Evolutionary conservation across 2,113 vertebrate genomes (phyloP), one percentile per base, ranked within the genome.

Genomic region (Proterorhinus semilunaris): DNA sequence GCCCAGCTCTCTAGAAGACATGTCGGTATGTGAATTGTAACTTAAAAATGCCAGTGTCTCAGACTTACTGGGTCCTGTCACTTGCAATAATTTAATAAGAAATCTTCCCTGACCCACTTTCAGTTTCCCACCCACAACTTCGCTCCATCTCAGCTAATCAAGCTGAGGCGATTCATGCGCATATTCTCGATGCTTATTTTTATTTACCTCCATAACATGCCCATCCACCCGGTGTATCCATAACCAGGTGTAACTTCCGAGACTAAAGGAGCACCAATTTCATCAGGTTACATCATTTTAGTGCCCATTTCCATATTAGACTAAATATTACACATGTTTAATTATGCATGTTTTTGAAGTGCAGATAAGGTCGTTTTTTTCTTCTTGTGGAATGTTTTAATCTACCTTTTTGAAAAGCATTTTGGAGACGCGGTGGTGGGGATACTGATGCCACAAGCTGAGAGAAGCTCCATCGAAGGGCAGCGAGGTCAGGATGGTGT

Each of bases 351-450:
- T 27, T 42, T 58, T 11, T 58, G 55, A 36, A 42, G 21, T 58
- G 55, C 55, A 58, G 21, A 58, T 58, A 36, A 58, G 55, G 21
- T 58, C 13, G 21, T 36, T 42, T 12, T 47, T 47, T 7, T 47
- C 10, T 10, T 7, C 10, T 42, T 58, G 7, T 45, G 58, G 43
- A 61, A 5, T 42, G 9, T n/a, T 61, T 61, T 61, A 12, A 61
- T 61, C 58, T 42, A 61, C 42, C 42, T 45, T 61, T 61, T 16
- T 44, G 58, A 45, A 61, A 61, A 44, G 42, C 15, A 45, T n/a
- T 61, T 61, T n/a, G 58, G 58, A 61, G 58, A 45, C 8, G 58
- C 45, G 58, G 58, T 10, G 58, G 42, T 61, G 11, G 12, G 58
- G 45, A 16, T 45, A 45, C 42, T 61, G 3, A 44, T 45, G 10